Evolutionary conservation across 64 coral and sea anemone genomes (phyloP), one percentile per base, ranked within the genome.

Genomic region (Montipora foliosa): DNA sequence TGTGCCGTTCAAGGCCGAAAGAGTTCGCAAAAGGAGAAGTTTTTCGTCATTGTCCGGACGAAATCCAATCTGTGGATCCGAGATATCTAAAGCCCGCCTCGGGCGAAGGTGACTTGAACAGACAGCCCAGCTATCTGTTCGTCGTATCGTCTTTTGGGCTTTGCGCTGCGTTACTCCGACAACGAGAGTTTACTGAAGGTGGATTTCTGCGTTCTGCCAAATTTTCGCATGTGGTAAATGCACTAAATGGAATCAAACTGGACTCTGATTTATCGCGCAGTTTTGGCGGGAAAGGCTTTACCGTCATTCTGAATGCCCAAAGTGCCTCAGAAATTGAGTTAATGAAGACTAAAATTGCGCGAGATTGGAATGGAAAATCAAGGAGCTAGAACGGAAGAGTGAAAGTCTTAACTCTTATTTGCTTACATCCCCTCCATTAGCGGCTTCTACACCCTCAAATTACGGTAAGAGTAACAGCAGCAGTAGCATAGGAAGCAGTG

Each of bases 41-140:
- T 62, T 77, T 84, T 66, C 5, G 80, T 4, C 69, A 16, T 62
- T 92, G 78, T 77, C 90, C 80, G 2, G 80, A 74, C 11, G 71
- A 92, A 84, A 84, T 84, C 17, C 69, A 20, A 13, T 76, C 79
- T 75, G 80, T 67, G 67, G 67, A 50, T 74, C 51, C 67, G 17
- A 6, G 11, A 62, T 10, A 92, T 21, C 90, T 91, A 16, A 82
- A 75, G 79, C 90, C 79, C 5, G 79, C 67, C 79, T 74, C 66
- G 0, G 20, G 69, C 71, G 71, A 45, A 49, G 55, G 68, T 25
- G 81, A 66, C 8, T 57, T 91, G 44, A 83, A 91, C 79, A 91
- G 29, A 50, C 79, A 91, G 89, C 78, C 62, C 58, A 75, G 10
- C 2, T 12, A 83, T n/a, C 17, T 84, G 22, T 76, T 48, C 57